A percentile compares a stretch with the other conserved stretches of the same genome.
Conservation (phyloP, 2,113 vertebrate species). For the Zosterops japonicus region DNA sequence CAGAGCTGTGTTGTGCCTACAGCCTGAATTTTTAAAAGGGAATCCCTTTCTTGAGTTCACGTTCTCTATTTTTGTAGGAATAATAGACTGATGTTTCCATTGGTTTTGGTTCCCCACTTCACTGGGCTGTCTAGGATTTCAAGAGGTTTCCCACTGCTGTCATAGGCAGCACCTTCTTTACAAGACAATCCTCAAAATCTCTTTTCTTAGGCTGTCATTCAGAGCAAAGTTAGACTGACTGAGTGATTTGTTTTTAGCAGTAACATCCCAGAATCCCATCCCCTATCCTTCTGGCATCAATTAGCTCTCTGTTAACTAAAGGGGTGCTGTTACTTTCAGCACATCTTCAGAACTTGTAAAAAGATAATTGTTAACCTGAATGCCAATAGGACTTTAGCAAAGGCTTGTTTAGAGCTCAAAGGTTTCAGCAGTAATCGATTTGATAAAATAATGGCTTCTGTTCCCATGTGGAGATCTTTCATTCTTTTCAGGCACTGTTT, state of each 20-base stretch:
- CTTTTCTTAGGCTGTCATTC: not conserved
- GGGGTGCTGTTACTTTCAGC: not conserved
- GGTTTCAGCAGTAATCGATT: constrained; percentile 43
- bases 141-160: not conserved
- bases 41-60: not conserved
- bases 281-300: not conserved
- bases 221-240: not conserved
- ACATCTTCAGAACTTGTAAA: not conserved
- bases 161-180: not conserved
- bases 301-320: not conserved
- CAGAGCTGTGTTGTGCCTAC: not conserved
- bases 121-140: not conserved
- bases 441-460: constrained; percentile 41
- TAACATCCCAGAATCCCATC: not conserved
- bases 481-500: not conserved
- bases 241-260: not conserved
- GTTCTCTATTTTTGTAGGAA: not conserved
- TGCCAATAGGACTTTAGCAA: constrained; percentile 34
- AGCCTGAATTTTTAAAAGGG: not conserved
- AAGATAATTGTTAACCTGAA: constrained; percentile 46
- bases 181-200: not conserved
- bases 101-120: not conserved
- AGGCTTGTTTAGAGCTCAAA: constrained; percentile 27
- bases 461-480: not conserved
- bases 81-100: not conserved